Base-by-base conservation (phyloP, 2,113 vertebrate species). In the Chaetorhynchus papuensis region DNA sequence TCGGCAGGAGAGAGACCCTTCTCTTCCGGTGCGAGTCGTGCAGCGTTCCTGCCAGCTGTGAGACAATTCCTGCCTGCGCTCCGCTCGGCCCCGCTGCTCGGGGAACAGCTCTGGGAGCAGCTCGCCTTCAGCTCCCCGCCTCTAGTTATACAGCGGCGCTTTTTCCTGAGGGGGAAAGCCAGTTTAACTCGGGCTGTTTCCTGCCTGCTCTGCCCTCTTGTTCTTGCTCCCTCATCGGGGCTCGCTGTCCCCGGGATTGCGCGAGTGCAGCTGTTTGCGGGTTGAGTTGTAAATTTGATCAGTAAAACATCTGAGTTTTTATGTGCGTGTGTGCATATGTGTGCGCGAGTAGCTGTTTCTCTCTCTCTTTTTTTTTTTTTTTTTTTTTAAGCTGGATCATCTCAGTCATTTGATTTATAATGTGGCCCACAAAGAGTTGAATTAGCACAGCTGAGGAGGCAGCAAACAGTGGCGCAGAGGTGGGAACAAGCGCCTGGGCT, bases 121-220 rank as follows among this genome's bases (percentile, higher is more conserved):
- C 82, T 65, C 56, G 70, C 82, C 72, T 9, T 19, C 70, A 7
- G 88, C 87, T 37, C 90, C 22, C 52, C 1, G 11, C 1, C 19
- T 23, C 30, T 1, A 8, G 20, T 6, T 23, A 28, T 3, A 42
- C 94, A 39, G 87, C 50, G 41, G 37, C 27, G 2, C 17, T 39
- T 61, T 88, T 90, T 57, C 75, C 76, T n/a, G n/a, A 50, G 4
- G 2, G 76, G 54, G 57, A 92, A 90, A 86, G 88, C 63, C 71
- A 28, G 88, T 63, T 88, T 66, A 81, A 93, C 17, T 66, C 50
- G 45, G 50, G 60, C 86, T 77, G 59, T 70, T 90, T 89, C 83
- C 89, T 94, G 92, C 83, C 59, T 70, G 86, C 83, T 83, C 72
- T 74, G 68, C 89, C 35, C 64, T 86, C 89, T 86, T 69, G 54